Base-by-base conservation (phyloP, 2,797 vertebrate genomes). In the Allobates femoralis region DNA sequence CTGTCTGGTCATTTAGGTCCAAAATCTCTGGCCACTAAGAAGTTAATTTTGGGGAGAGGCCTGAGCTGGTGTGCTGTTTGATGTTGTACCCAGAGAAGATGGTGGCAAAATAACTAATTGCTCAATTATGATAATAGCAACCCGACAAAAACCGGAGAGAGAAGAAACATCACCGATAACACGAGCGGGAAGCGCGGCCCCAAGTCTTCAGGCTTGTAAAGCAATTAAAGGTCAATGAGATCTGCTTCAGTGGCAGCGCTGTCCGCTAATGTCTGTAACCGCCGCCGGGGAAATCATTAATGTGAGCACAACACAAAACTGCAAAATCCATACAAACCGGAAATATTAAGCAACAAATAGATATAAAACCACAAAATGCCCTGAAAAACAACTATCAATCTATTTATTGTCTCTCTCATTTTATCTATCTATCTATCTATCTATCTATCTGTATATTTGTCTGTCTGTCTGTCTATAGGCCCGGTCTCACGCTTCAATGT, bases 181-280 rank as follows among this genome's bases (percentile, higher is more conserved):
- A 32, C 15, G 55, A 60, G 32, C 30, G 26, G 12, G 77, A 62
- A 14, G 32, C 0, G 32, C 58, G 2, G 30, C 21, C 26, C 23
- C 11, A 12, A 77, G 18, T 23, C 53, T 58, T 10, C 62, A 69
- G 62, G 26, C 46, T 53, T 67, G 37, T 67, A 67, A 30, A 30
- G 79, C 79, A 69, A 81, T 69, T 34, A 81, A 69, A 81, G 62
- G 79, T 81, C 79, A 81, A 66, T 32, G 28, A 67, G 60, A 80
- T 64, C 21, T 64, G 78, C 79, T 69, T 55, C 26, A 15, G 28
- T 53, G 79, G 46, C 60, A 34, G 11, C 3, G 79, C 30, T 12
- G 41, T 2, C 60, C 21, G 79, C 23, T 81, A 81, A 34, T 55
- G 50, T 32, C 26, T 81, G 3, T 15, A 5, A 62, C 28, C 37